Conservation (phyloP, 2,113 vertebrate genomes). For the Panthera uncia region DNA sequence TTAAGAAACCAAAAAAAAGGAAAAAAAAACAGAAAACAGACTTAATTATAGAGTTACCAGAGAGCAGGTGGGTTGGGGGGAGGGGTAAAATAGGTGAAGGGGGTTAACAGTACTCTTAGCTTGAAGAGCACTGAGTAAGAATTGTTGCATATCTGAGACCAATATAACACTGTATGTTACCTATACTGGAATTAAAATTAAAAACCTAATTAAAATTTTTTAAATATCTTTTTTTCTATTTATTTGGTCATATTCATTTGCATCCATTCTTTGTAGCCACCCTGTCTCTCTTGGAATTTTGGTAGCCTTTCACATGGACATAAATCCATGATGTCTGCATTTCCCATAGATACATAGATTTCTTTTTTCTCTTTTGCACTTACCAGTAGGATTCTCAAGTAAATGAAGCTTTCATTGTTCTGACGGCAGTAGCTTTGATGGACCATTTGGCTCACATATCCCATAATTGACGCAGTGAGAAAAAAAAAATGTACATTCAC, state of each 20-base stretch:
- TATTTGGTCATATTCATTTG: background rate
- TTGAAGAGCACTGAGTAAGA: background rate
- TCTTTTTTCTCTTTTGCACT: background rate
- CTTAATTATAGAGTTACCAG: background rate
- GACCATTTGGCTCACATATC: background rate
- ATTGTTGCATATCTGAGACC: background rate
- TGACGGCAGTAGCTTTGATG: background rate
- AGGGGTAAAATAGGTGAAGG: background rate
- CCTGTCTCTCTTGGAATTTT: background rate
- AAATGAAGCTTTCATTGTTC: conserved; percentile 1
- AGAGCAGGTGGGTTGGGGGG: background rate
- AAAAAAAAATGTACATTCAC: background rate
- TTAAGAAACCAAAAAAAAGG: background rate
- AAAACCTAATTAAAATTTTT: background rate
- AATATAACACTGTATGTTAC: background rate
- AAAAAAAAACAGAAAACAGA: background rate
- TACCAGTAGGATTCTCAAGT: background rate
- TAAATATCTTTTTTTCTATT: background rate
- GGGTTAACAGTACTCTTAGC: background rate
- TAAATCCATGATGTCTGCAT: background rate
- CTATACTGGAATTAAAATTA: background rate
- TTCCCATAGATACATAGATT: background rate
- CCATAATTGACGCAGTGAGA: background rate
- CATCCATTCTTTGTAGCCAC: background rate
- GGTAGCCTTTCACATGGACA: background rate